phyloP scores from a whole-genome alignment of 2,113 vertebrate genomes.

The Dipodomys stephensi region DNA sequence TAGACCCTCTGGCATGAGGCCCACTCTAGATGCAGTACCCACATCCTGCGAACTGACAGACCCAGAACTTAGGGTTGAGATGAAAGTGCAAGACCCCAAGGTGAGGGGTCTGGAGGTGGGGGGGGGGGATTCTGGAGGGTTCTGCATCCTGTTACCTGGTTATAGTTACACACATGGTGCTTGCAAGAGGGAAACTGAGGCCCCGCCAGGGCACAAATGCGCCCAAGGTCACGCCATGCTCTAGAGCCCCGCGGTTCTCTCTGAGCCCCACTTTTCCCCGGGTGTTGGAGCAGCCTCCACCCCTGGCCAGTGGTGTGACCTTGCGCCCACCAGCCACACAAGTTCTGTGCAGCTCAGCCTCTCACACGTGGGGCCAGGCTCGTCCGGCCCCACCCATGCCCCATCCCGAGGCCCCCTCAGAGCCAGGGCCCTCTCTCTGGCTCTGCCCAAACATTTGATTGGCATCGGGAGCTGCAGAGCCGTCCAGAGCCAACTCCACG shows the following conservation, averaged over 20 bases:
- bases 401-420: neutral
- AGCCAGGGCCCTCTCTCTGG: neutral
- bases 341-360: neutral
- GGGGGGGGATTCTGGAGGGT: too few relatives aligned
- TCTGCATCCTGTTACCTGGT: too few relatives aligned
- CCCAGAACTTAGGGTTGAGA: neutral
- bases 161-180: neutral
- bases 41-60: neutral
- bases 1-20: neutral
- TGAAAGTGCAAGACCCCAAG: neutral
- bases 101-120: neutral
- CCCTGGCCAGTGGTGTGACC: conserved; percentile 35
- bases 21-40: neutral
- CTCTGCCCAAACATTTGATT: neutral
- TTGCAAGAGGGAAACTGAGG: conserved; percentile 40
- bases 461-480: neutral
- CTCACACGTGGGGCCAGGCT: neutral
- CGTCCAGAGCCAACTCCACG: neutral
- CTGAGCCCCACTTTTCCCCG: neutral
- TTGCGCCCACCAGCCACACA: neutral
- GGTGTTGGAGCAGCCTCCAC: neutral
- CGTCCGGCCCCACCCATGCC: neutral
- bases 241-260: neutral
- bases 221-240: neutral
- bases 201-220: neutral